Evolutionary conservation across 1,140 invertebrate genomes (phyloP), one percentile per base, ranked within the genome.

Genomic region (Dysdera silvatica): DNA sequence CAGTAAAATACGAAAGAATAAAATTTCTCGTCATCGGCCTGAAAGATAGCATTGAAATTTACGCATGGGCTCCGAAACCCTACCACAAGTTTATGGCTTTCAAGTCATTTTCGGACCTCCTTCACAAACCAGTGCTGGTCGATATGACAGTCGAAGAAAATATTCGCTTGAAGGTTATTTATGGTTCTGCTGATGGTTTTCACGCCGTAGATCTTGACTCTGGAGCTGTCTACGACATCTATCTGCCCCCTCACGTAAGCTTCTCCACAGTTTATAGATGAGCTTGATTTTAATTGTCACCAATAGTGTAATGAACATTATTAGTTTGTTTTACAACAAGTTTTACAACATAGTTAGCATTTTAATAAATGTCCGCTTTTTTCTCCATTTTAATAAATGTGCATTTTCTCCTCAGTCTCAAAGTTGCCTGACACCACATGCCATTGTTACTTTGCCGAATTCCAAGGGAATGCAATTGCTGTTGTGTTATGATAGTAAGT

Each of bases 51-150:
- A 95, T 99, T 76, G 95, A 98, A 79, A 98, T 99, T 72, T 99
- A 99, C 79, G 96, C 96, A 12, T 98, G 96, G 95, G 95, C 96
- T 51, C 95, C 95, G 26, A 98, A 98, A 82, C 95, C 95, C 54
- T 99, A 99, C 82, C 95, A 98, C 80, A 98, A 98, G 82, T 99
- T 99, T 77, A 98, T 99, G 96, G 94, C 95, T 71, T 99, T 98
- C 78, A 98, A 98, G 83, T 85, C 85, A 67, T 89, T 89, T 77
- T 81, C 81, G 65, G 85, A 87, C 71, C 76, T 89, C 66, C 76
- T 78, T 65, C 82, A 88, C 77, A 80, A 88, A 73, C 95, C 95
- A 58, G 80, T 96, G 61, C 81, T 98, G 75, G 95, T 98, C 58
- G 95, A 99, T 79, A 82, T 98, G 65, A 98, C 95, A 55, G 92